Evolutionary conservation across 2,888 invertebrate species (phyloP).

Genomic region (Drosophila pseudotakahashii): DNA sequence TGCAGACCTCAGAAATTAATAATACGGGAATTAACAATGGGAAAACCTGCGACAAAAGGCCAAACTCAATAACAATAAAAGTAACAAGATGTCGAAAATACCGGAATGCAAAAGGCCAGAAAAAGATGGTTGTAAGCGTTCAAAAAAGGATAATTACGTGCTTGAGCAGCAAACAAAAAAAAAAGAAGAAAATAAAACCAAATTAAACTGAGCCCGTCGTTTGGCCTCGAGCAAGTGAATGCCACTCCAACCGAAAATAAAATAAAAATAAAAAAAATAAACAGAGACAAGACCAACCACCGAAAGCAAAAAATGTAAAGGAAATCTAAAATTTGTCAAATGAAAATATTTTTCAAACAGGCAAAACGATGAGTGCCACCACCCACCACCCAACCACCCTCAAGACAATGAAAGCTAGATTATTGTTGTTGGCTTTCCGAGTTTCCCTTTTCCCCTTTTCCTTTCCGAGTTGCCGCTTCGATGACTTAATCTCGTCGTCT

Average conservation of each 20-base stretch:
- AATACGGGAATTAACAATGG: constrained; percentile 41
- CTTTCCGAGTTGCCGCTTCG: constrained; percentile 65
- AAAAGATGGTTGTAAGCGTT: constrained; percentile 25
- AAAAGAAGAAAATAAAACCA: constrained; percentile 37
- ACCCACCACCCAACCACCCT: not conserved
- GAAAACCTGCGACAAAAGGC: constrained; percentile 58
- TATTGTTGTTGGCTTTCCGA: constrained; percentile 41
- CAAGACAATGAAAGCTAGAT: constrained; percentile 56
- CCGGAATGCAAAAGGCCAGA: constrained; percentile 53
- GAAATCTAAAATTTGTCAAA: constrained; percentile 68
- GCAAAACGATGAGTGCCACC: constrained; percentile 38
- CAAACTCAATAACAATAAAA: constrained; percentile 79
- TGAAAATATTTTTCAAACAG: constrained; percentile 67
- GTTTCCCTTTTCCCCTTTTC: constrained; percentile 7
- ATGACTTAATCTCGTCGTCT: constrained; percentile 77
- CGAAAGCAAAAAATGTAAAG: constrained; percentile 23
- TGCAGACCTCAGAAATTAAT: constrained; percentile 62
- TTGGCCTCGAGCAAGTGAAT: constrained; percentile 68
- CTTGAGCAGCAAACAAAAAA: constrained; percentile 66
- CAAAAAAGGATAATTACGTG: constrained; percentile 79
- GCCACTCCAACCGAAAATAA: constrained; percentile 43
- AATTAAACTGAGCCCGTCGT: constrained; percentile 63
- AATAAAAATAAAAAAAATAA: constrained; percentile 19
- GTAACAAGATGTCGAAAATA: constrained; percentile 71
- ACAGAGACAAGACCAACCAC: constrained; percentile 32